phyloP scores from a whole-genome alignment of 2,113 vertebrate genomes.

The Oceanodroma tethys region DNA sequence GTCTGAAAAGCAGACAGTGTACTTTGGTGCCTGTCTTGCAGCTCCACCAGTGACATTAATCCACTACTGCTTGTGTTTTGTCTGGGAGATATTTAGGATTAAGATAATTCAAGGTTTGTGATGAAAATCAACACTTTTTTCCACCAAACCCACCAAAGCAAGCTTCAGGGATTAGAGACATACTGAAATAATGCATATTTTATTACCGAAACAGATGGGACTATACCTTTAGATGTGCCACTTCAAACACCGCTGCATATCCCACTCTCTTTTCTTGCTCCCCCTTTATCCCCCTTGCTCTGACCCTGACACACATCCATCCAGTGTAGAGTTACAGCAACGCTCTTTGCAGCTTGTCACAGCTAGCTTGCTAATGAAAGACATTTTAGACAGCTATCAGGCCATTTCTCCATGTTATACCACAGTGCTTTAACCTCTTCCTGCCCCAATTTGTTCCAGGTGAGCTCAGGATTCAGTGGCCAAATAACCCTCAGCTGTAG shows the following conservation, averaged over 20 bases:
- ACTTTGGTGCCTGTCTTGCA: background rate
- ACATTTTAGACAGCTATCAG: background rate
- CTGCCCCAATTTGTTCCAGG: background rate
- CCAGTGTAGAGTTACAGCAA: background rate
- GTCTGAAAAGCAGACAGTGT: background rate
- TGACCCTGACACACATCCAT: background rate
- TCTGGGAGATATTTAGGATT: background rate
- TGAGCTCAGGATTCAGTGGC: background rate
- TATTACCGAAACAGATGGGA: background rate
- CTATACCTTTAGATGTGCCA: background rate
- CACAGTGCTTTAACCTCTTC: background rate
- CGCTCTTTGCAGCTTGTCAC: background rate
- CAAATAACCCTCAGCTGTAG: background rate
- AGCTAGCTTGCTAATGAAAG: background rate
- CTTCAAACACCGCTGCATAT: background rate
- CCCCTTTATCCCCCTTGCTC: background rate
- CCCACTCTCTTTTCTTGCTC: background rate
- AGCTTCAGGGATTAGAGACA: background rate
- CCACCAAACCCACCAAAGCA: background rate
- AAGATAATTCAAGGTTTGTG: background rate
- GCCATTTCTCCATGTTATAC: background rate
- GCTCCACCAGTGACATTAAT: background rate
- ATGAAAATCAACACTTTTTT: background rate
- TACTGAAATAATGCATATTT: background rate
- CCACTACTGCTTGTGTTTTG: background rate